Evolutionary conservation across 2,797 vertebrate genomes (phyloP), one percentile per base, ranked within the genome.

Genomic region (Microctenopoma steveboyesi): DNA sequence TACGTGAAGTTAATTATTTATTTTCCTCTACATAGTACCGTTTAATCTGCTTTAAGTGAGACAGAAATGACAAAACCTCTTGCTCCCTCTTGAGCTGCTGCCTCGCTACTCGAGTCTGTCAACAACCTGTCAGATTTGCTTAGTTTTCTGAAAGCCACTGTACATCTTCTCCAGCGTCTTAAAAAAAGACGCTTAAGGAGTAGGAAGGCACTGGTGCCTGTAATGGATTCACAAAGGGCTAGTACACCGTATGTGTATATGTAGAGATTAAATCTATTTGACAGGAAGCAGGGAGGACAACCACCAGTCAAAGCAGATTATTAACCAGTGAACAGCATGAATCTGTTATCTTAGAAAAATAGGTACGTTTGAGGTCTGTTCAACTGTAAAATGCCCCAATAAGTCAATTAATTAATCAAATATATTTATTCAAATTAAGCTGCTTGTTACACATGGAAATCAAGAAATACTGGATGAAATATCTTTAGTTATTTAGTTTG

Each of bases 71-170:
- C n/a, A 52, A 58, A 49, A 49, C 40, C 25, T 2, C 9, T 77
- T 14, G 4, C 52, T 71, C 59, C 54, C 61, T 28, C 7, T 4
- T 49, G 61, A 64, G 66, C 59, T 47, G 47, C 49, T 54, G 73
- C 69, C 72, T 58, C 53, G 70, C 64, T 72, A 78, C 39, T 67
- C 28, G 61, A 63, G 61, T 66, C 68, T 40, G 53, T 75, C 82
- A 76, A 78, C 62, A 75, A 75, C 27, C 72, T 75, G 61, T 51
- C 74, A 76, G 72, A 78, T 73, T 28, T 58, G 54, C 64, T 16
- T 68, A 9, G 51, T 22, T 45, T 62, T 54, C 30, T 28, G 56
- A 64, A 61, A 59, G 27, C 47, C 43, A 50, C 59, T 40, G 15
- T 53, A 69, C 68, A 40, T 65, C 43, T 35, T 56, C 28, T 54